A percentile compares a stretch with the other conserved stretches of the same genome.
Evolutionary conservation across 2,797 vertebrate genomes (phyloP).

Genomic region (Argyrosomus regius): DNA sequence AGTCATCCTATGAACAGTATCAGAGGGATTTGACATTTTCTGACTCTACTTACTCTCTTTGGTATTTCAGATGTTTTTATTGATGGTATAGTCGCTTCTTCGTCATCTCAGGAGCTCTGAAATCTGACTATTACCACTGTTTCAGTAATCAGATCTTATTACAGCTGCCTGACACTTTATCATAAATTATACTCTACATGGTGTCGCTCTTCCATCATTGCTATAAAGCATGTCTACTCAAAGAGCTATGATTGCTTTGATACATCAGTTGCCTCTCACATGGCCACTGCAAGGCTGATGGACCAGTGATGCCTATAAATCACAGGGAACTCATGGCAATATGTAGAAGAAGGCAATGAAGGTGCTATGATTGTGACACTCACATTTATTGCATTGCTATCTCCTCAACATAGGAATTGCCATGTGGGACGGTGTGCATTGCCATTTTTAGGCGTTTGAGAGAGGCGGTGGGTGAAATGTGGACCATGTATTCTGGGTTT

Average conservation of each 20-base stretch:
- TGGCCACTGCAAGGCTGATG: constrained; percentile 38
- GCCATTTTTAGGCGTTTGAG: constrained; percentile 30
- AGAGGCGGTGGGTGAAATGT: constrained; percentile 33
- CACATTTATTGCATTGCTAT: constrained; percentile 36
- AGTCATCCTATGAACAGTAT: constrained; percentile 8
- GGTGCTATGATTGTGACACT: constrained; percentile 32
- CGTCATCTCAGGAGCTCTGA: not conserved
- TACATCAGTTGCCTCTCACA: constrained; percentile 36
- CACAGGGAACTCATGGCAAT: constrained; percentile 22
- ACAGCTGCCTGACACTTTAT: constrained; percentile 9
- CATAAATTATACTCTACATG: constrained; percentile 1
- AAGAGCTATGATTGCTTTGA: constrained; percentile 46
- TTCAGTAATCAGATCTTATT: constrained; percentile 19
- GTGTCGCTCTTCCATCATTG: constrained; percentile 24
- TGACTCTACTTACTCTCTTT: not conserved
- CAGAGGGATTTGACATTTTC: not conserved
- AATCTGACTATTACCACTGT: not conserved
- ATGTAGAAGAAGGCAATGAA: constrained; percentile 29
- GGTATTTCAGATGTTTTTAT: not conserved
- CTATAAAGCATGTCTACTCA: constrained; percentile 32
- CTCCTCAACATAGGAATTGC: constrained; percentile 23
- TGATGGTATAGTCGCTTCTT: not conserved
- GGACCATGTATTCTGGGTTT: constrained; percentile 5
- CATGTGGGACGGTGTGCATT: constrained; percentile 8
- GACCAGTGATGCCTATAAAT: constrained; percentile 46